phyloP scores from a whole-genome alignment of 2,113 vertebrate genomes.

The Merops nubicus region DNA sequence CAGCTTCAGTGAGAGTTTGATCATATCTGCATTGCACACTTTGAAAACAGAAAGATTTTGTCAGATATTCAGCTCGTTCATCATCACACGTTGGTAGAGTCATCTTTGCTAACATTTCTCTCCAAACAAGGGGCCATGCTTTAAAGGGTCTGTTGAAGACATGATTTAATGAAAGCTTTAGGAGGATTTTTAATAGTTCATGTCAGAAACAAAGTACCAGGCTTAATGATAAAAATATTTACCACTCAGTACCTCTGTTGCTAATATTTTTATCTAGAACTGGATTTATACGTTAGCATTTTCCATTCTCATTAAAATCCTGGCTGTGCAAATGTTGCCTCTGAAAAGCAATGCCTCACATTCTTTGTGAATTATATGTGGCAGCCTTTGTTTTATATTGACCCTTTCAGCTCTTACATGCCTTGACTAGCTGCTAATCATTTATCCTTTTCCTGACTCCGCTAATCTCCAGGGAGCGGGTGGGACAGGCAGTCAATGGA shows the following conservation, averaged over 20 bases:
- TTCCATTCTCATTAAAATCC: constrained; percentile 32
- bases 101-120: not conserved
- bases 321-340: not conserved
- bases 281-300: constrained; percentile 18
- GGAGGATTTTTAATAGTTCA: not conserved
- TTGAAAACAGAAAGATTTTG: fast-evolving
- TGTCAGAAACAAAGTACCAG: not conserved
- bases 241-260: not conserved
- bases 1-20: not conserved
- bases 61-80: not conserved
- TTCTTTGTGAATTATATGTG: constrained; percentile 8
- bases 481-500: constrained; percentile 7
- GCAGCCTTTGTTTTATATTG: not conserved
- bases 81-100: not conserved
- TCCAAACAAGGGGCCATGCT: not conserved
- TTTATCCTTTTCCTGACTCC: not conserved
- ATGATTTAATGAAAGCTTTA: not conserved
- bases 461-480: not conserved
- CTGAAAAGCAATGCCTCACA: not conserved
- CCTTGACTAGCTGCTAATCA: not conserved
- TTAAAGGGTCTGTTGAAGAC: not conserved
- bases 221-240: constrained; percentile 31
- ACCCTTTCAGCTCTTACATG: not conserved
- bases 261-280: not conserved
- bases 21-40: fast-evolving